Evolutionary conservation across 2,888 invertebrate genomes (phyloP).

Genomic region (Nymphalis c-album): DNA sequence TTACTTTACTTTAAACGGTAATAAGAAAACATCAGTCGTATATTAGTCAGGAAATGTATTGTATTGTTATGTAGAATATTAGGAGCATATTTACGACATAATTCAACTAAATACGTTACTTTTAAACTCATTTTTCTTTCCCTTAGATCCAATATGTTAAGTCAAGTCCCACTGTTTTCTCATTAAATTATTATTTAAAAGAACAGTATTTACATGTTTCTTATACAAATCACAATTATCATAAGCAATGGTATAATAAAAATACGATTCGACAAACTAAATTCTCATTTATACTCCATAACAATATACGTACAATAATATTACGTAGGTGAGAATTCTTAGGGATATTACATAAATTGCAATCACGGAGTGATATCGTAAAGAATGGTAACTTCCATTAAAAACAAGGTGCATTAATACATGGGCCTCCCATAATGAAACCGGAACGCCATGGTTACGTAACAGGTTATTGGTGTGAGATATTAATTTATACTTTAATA

Average conservation of each 20-base stretch:
- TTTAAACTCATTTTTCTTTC: no score
- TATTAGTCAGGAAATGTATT: no score
- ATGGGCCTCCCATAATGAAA: conserved; percentile 43
- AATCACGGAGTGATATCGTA: conserved; percentile 50
- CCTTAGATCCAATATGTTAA: no score
- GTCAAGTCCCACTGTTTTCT: no score
- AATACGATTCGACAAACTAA: conserved; percentile 2
- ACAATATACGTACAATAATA: conserved; percentile 24
- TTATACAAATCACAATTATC: no score
- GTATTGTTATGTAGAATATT: no score
- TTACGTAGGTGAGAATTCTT: conserved; percentile 16
- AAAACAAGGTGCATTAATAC: conserved; percentile 34
- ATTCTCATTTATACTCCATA: conserved; percentile 22
- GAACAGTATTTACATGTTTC: no score
- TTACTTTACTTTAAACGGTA: no score
- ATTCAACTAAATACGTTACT: no score
- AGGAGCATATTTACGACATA: no score
- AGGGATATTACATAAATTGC: conserved; percentile 48
- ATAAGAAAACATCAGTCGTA: no score
- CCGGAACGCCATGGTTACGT: conserved; percentile 22
- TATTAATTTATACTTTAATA: conserved; percentile 1
- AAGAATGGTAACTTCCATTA: conserved; percentile 42
- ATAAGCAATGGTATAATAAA: not conserved
- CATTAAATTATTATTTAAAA: no score
- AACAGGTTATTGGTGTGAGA: not conserved